Base-by-base conservation (phyloP, 1,140 invertebrate species). In the Drosophila willistoni region DNA sequence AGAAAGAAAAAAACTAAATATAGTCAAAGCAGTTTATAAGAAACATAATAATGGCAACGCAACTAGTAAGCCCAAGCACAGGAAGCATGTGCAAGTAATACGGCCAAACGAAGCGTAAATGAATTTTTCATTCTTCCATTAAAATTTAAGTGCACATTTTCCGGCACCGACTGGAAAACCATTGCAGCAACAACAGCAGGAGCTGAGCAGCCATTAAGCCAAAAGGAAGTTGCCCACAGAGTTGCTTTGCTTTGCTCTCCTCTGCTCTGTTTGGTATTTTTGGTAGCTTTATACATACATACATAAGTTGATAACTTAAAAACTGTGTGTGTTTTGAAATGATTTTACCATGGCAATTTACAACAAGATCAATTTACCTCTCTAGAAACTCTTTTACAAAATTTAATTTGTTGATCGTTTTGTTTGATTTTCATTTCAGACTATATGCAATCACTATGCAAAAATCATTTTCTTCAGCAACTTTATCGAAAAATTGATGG, bases 401-500 rank as follows among this genome's bases (percentile, higher is more conserved):
- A 29, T 7, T 29, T 29, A 6, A 5, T 29, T 29, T 25, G 0
- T 25, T 25, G 3, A 4, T 25, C 22, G 5, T 29, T 6, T 6
- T 33, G 6, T 71, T 95, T 22, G 2, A 0, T 14, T 51, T 39
- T 4, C 94, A 7, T 29, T 29, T n/a, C 95, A 97, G 97, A 96
- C 94, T 95, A 96, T 77, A 96, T 97, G 95, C 95, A 95, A 91
- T 94, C 95, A 66, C 92, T 97, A 68, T 97, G 97, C 94, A 97
- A 97, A 92, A 96, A 96, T 85, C 95, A 97, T 91, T 97, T 96
- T 93, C 94, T 97, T 68, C 96, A 96, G 80, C 95, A 96, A 71
- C 93, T 97, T 75, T 97, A 98, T 92, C 94, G 97, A 41, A 97
- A 97, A 93, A 96, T 98, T 70, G 97, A 98, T 81, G 97, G 97